Conservation (phyloP, 2,797 vertebrate genomes). For the Dermochelys coriacea region DNA sequence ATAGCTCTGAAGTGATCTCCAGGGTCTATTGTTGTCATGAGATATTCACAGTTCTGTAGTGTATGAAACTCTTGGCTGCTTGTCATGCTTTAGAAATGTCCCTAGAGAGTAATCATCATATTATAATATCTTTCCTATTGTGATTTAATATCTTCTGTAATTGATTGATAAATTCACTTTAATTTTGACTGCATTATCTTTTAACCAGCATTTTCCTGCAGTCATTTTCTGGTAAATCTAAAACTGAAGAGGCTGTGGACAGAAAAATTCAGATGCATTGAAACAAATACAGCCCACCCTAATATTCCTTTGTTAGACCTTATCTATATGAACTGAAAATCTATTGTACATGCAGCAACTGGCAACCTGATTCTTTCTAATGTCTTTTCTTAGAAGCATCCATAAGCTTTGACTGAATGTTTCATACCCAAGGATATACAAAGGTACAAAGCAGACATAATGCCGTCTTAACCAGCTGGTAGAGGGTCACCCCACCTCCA, state of each 20-base stretch:
- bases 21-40: conserved; percentile 1
- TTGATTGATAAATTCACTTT: conserved; percentile 17
- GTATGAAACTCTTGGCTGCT: conserved; percentile 34
- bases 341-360: not conserved
- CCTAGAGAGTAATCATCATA: conserved; percentile 40
- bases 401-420: not conserved
- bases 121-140: conserved; percentile 34
- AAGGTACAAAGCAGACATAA: not conserved
- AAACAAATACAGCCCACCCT: not conserved
- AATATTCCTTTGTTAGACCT: not conserved
- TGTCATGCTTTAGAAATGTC: conserved; percentile 27
- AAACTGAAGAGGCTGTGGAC: not conserved
- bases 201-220: not conserved
- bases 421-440: not conserved
- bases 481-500: not conserved
- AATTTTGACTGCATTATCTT: not conserved
- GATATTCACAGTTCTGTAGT: conserved; percentile 50
- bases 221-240: not conserved
- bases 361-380: not conserved
- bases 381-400: not conserved
- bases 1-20: conserved; percentile 9
- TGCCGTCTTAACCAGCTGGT: not conserved
- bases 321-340: not conserved
- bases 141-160: conserved; percentile 32
- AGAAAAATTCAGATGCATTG: not conserved